These are phyloP conservation scores for Morpho helenor DNA, from an alignment of 2,888 invertebrate genomes.

Conservation along the genomic window DNA sequence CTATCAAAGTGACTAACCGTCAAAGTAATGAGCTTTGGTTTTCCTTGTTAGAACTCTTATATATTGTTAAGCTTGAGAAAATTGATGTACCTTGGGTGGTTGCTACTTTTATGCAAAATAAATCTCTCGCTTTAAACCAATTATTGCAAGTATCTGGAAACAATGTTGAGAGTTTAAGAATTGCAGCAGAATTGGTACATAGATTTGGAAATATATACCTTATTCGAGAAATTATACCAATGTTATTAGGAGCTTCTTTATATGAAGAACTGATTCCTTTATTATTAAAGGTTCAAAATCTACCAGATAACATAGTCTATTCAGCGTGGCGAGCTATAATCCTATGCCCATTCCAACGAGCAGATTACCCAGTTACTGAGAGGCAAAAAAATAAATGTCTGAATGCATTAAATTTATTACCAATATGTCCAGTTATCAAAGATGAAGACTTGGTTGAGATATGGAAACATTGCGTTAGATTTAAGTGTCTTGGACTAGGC, in stretches of 20 bases:
- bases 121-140: constrained; percentile 59
- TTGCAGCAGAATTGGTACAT: constrained; percentile 52
- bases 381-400: constrained; percentile 65
- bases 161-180: constrained; percentile 55
- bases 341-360: constrained; percentile 64
- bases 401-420: constrained; percentile 64
- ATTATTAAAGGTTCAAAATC: constrained; percentile 50
- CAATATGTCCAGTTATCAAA: constrained; percentile 63
- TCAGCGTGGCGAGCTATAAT: constrained; percentile 67
- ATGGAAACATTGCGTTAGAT: constrained; percentile 69
- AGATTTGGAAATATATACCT: constrained; percentile 53
- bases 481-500: constrained; percentile 64
- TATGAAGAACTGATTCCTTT: constrained; percentile 65
- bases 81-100: constrained; percentile 72
- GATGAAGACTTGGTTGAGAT: constrained; percentile 68
- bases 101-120: constrained; percentile 63
- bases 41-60: constrained; percentile 61
- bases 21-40: constrained; percentile 63
- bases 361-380: constrained; percentile 71
- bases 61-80: constrained; percentile 59
- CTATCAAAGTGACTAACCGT: constrained; percentile 64
- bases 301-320: constrained; percentile 53
- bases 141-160: constrained; percentile 51
- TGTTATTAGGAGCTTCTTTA: constrained; percentile 50
- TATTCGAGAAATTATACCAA: constrained; percentile 49